A percentile compares a stretch with the other conserved stretches of the same genome.
phyloP scores from a whole-genome alignment of 2,888 invertebrate genomes.

The Rhopalosiphum nymphaeae region DNA sequence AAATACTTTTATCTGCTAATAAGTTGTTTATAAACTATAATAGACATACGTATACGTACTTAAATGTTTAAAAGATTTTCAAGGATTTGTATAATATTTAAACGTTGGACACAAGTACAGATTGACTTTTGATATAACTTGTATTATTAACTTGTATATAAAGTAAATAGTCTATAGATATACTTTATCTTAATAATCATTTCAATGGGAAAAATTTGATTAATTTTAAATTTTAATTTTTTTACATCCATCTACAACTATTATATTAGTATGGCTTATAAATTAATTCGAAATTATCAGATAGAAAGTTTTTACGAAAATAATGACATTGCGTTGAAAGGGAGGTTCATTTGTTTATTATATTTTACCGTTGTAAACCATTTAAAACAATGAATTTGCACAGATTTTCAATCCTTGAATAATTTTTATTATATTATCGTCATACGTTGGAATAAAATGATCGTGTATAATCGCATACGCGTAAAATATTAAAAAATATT shows the following conservation, averaged over 20 bases:
- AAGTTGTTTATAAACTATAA: conserved; percentile 6
- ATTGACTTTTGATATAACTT: not conserved
- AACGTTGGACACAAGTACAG: not conserved
- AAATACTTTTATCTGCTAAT: not conserved
- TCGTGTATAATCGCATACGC: not conserved
- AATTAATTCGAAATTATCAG: not conserved
- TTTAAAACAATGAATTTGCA: not conserved
- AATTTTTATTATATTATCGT: not conserved
- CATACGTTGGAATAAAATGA: not conserved
- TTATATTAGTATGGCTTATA: not conserved
- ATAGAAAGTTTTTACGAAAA: not conserved
- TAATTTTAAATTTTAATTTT: not conserved
- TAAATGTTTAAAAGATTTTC: not conserved
- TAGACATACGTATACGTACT: not conserved
- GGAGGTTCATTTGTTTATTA: not conserved
- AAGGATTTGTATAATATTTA: not conserved
- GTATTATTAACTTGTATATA: not conserved
- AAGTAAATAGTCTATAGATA: not conserved
- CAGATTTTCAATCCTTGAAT: not conserved
- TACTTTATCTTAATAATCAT: not conserved
- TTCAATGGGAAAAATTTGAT: not conserved
- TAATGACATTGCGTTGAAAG: not conserved
- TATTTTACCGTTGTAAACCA: not conserved
- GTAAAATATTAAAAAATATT: conserved; percentile 38
- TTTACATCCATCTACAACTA: not conserved